These are phyloP conservation scores for Malurus elegans DNA, from an alignment of 2,113 vertebrate species.

Conservation along the genomic window DNA sequence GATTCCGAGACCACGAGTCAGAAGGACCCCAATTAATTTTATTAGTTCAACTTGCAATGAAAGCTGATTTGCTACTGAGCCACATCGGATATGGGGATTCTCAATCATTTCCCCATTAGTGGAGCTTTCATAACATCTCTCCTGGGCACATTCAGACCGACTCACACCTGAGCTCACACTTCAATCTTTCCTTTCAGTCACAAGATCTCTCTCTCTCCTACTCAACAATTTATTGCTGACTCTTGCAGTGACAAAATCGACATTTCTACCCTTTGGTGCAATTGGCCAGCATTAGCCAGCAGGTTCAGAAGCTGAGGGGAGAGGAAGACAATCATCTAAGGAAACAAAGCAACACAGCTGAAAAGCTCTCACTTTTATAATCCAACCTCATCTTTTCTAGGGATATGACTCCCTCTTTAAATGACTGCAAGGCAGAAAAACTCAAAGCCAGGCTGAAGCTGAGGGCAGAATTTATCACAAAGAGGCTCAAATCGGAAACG, in stretches of 20 bases:
- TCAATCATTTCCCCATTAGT: slow-evolving; percentile 44
- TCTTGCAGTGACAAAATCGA: slow-evolving; percentile 19
- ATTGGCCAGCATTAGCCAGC: not conserved
- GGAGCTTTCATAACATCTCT: slow-evolving; percentile 20
- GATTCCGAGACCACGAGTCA: slow-evolving; percentile 27
- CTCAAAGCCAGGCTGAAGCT: not conserved
- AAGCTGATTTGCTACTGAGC: not conserved
- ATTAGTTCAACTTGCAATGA: not conserved
- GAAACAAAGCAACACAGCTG: not conserved
- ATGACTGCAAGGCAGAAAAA: not conserved
- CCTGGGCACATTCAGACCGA: slow-evolving; percentile 21
- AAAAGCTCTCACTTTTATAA: not conserved
- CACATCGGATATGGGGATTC: not conserved
- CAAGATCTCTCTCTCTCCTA: slow-evolving; percentile 2
- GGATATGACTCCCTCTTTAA: not conserved
- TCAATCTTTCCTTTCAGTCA: slow-evolving; percentile 42
- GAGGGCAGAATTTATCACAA: not conserved
- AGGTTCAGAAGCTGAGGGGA: not conserved
- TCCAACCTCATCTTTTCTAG: not conserved
- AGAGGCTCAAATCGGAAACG: not conserved
- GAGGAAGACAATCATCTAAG: not conserved
- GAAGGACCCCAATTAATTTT: slow-evolving; percentile 31
- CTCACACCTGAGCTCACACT: not conserved
- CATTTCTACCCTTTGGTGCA: not conserved
- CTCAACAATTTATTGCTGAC: not conserved